A percentile compares a stretch with the other conserved stretches of the same genome.
Conservation (phyloP, 2,797 vertebrate species). For the Gila robusta region DNA sequence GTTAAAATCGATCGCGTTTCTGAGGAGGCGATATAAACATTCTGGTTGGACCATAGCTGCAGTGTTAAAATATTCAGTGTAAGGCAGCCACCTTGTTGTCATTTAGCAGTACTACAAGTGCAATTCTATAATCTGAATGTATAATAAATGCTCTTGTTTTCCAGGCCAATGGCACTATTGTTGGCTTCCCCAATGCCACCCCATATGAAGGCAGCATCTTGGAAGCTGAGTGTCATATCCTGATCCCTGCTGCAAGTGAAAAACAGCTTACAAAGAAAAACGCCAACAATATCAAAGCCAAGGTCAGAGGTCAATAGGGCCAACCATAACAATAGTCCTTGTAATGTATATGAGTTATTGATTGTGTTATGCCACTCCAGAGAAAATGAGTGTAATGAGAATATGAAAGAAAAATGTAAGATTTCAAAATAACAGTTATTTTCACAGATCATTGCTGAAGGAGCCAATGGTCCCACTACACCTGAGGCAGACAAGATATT, state of each 20-base stretch:
- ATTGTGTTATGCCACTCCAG: not conserved
- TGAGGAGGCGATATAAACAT: not conserved
- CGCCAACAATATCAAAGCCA: conserved; percentile 91
- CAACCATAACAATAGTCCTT: not conserved
- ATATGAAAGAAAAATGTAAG: not conserved
- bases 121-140: not conserved
- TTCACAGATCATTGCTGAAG: conserved; percentile 92
- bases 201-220: conserved; percentile 90
- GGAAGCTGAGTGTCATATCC: conserved; percentile 93
- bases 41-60: not conserved
- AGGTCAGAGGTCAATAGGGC: conserved; percentile 82
- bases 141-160: not conserved
- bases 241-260: conserved; percentile 95
- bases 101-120: not conserved
- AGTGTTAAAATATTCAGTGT: not conserved
- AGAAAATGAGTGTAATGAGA: not conserved
- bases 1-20: no score
- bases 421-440: not conserved
- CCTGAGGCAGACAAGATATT: conserved; percentile 95
- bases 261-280: conserved; percentile 94
- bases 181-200: conserved; percentile 90
- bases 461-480: conserved; percentile 94
- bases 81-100: conserved; percentile 7
- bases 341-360: not conserved
- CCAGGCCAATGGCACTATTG: conserved; percentile 82